Percentiles rank a stretch among this genome's conserved stretches.
Evolutionary conservation across 1,140 invertebrate species (phyloP).

Genomic region (Bombyx mandarina): DNA sequence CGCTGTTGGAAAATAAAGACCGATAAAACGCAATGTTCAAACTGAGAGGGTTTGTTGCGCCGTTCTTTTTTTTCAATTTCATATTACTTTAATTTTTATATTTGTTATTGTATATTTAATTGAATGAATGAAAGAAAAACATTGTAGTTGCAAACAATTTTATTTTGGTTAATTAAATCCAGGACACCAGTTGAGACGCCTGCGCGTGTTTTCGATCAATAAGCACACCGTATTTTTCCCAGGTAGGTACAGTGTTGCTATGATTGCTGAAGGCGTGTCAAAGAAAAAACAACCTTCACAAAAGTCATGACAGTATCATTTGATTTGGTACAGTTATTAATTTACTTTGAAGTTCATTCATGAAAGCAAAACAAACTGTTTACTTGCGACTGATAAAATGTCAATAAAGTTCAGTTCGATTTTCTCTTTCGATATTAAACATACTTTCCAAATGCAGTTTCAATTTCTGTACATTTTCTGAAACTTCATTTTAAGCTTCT

Average conservation of each 20-base stretch:
- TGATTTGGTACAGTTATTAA: background rate
- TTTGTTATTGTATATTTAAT: too few species aligned
- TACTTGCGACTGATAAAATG: constrained; percentile 14
- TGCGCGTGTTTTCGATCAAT: constrained; percentile 52
- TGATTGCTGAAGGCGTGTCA: constrained; percentile 7
- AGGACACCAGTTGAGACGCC: constrained; percentile 27
- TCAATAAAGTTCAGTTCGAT: constrained; percentile 22
- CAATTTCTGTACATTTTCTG: too few species aligned
- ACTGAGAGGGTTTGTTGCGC: background rate
- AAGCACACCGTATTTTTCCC: constrained; percentile 17
- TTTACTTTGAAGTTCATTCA: constrained; percentile 15
- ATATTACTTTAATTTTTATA: too few species aligned
- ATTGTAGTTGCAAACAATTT: background rate
- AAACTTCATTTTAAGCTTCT: too few species aligned
- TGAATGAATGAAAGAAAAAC: too few species aligned
- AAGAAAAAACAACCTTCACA: constrained; percentile 4
- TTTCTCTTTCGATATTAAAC: background rate
- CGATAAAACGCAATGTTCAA: constrained; percentile 11
- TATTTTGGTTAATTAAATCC: constrained; percentile 1
- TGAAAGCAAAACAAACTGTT: constrained; percentile 23
- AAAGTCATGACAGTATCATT: constrained; percentile 2
- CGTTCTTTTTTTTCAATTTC: background rate
- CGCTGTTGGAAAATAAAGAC: constrained; percentile 21
- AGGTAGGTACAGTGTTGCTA: constrained; percentile 9
- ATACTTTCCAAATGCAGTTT: too few species aligned